Base-by-base conservation (phyloP, 2,888 invertebrate genomes). In the Apamea crenata region DNA sequence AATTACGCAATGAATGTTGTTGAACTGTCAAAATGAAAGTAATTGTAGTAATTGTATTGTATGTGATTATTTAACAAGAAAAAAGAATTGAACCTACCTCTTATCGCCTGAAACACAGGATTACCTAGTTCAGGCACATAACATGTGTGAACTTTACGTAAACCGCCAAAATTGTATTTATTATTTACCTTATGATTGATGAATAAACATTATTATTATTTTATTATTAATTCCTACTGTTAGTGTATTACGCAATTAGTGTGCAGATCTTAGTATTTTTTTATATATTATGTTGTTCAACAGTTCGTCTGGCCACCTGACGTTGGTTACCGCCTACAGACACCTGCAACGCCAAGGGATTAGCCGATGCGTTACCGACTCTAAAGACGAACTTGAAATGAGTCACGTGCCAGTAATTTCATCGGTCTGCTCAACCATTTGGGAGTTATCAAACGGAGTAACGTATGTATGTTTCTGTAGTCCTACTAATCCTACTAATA, bases 371-470 rank as follows among this genome's bases (percentile, higher is more conserved):
- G n/a, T 36, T 25, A 5, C 36, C 16, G 29, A 14, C 40, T 25
- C 36, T 59, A 47, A 71, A 78, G 47, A 50, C 32, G 50, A 71
- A 66, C 25, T 70, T 56, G 6, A 71, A 71, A 63, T 69, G 72
- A 73, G 36, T 63, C 80, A 80, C 68, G 53, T 69, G 14, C 25
- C 61, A 4, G 40, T 79, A 67, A 78, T 80, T 67, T 61, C n/a
- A 72, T 44, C 50, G 8, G 59, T 44, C 16, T 25, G 61, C 21
- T 53, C 16, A 25, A 78, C 36, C 76, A 56, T 79, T 79, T 56
- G n/a, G n/a, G 53, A 78, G 21, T 70, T 81, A 81, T 77, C 53
- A 82, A 56, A 32, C 29, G 12, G 25, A 40, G 21, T 59, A 59
- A 40, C 5, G 44, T 67, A 21, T 44, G 44, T 67, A 21, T 44